phyloP scores from a whole-genome alignment of 2,113 vertebrate species.

The Manacus vitellinus region DNA sequence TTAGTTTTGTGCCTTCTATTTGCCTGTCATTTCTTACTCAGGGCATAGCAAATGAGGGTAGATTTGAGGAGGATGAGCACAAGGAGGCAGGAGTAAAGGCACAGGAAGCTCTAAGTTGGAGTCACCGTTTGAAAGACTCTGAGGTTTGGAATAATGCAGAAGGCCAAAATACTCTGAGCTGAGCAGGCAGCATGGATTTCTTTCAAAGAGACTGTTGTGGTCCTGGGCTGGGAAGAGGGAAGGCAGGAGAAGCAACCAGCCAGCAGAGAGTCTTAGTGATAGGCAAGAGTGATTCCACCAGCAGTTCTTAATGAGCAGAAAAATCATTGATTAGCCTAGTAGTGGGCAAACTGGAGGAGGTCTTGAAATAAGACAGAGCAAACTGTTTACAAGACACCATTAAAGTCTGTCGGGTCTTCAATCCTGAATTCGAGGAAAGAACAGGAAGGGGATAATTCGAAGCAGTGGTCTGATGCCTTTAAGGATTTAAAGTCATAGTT shows the following conservation, averaged over 20 bases:
- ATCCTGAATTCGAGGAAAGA: neutral
- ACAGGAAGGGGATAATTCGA: neutral
- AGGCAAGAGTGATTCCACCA: neutral
- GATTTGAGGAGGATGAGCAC: neutral
- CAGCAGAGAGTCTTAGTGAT: neutral
- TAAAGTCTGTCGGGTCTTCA: neutral
- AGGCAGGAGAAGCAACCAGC: neutral
- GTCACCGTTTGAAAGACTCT: neutral
- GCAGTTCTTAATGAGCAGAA: neutral
- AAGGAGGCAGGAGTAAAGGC: neutral
- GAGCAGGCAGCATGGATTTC: neutral
- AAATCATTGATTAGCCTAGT: neutral
- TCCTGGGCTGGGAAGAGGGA: neutral
- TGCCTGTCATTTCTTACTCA: neutral
- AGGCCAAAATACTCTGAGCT: neutral
- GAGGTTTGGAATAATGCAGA: neutral
- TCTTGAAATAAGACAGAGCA: neutral
- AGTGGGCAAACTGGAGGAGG: neutral
- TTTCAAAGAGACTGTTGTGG: neutral
- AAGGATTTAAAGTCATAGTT: neutral
- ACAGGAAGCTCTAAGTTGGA: accelerated
- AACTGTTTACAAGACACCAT: neutral
- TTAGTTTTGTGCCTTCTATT: neutral
- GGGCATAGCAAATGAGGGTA: neutral
- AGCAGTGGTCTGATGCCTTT: neutral